Conservation (phyloP, 2,797 vertebrate species). For the Balearica regulorum region DNA sequence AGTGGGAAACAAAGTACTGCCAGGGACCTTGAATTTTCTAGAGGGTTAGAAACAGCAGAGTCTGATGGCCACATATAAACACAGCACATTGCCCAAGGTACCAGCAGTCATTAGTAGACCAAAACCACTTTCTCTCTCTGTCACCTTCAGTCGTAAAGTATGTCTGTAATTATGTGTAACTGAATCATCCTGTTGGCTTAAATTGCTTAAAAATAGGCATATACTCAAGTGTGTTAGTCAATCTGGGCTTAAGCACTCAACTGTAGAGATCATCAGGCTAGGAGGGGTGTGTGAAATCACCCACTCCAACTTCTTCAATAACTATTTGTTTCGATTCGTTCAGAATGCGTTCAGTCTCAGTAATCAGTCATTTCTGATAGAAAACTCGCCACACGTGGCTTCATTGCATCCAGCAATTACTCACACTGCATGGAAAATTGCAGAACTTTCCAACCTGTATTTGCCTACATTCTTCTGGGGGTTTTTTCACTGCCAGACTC, state of each 20-base stretch:
- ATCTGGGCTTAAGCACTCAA: background rate
- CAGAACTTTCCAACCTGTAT: background rate
- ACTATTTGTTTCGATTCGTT: rapidly evolving
- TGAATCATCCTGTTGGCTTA: background rate
- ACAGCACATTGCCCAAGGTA: background rate
- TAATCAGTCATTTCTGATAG: background rate
- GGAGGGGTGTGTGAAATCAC: background rate
- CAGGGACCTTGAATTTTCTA: background rate
- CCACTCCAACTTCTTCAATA: background rate
- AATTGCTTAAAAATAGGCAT: background rate
- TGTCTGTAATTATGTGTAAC: background rate
- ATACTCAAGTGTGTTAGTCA: background rate
- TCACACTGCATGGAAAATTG: background rate
- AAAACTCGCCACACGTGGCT: rapidly evolving
- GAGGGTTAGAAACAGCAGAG: background rate
- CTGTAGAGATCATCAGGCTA: background rate
- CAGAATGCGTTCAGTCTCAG: background rate
- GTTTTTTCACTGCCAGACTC: background rate
- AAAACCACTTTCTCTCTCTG: background rate
- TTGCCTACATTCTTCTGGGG: background rate
- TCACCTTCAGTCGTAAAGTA: background rate
- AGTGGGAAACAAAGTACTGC: rapidly evolving
- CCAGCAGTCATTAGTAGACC: background rate
- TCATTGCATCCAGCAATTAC: background rate
- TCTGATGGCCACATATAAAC: rapidly evolving